Base-by-base conservation (phyloP, 2,797 vertebrate genomes). In the Chaunax sp. region DNA sequence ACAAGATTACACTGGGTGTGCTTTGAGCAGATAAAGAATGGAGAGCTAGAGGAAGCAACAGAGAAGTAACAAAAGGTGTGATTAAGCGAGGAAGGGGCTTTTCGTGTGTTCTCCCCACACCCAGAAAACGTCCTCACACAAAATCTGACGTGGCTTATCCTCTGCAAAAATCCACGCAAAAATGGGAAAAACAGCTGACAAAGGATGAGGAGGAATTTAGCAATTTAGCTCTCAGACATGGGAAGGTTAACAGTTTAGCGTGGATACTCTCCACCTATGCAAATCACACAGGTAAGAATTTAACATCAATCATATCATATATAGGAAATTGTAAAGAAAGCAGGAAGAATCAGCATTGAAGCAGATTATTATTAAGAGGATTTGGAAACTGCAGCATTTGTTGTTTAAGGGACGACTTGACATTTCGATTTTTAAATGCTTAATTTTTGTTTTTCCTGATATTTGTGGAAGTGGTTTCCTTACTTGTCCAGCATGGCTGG, bases 181-280 rank as follows among this genome's bases (percentile, higher is more conserved):
- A 83, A 81, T 72, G 80, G 80, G 80, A 83, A 84, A 71, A 75
- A 60, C 64, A 37, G 78, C 73, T 76, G 45, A 73, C 35, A 2
- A 70, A 60, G 76, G 84, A 85, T 85, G 77, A 85, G 67, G 71
- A 52, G 69, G 81, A 87, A 87, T 88, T 89, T 84, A 76, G 65
- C 79, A 51, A 72, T 79, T 70, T 51, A 5, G 25, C 69, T 74
- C 58, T 68, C 33, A 86, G 58, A 81, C 45, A 63, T n/a, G 10
- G 64, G 66, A 54, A 64, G 66, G 70, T 78, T 73, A 68, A 57
- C 14, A 19, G 44, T 75, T 83, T 80, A 80, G 51, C 69, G 51
- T 3, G 28, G 40, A 50, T 70, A 40, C 59, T 77, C 66, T 23
- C 19, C 43, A 50, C 14, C 1, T 30, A 53, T 41, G 61, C 16